Base-by-base conservation (phyloP, 2,113 vertebrate species). In the Rhinoptilus africanus region DNA sequence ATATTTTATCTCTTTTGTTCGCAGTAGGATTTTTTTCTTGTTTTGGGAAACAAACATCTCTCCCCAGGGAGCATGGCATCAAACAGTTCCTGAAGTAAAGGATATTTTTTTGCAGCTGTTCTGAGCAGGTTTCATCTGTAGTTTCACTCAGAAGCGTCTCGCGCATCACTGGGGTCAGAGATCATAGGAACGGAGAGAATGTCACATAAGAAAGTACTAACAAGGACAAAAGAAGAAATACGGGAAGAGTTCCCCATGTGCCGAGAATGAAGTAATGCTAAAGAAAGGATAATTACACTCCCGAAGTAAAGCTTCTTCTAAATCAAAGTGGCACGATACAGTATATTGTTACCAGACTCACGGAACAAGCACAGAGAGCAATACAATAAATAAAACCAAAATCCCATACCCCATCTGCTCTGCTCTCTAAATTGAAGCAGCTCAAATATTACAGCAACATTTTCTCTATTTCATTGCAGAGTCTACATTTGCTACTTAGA, bases 1-100 rank as follows among this genome's bases (percentile, higher is more conserved):
- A 89, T 94, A 91, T 95, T 94, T 93, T 96, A 64, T 47, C 68
- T 72, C 87, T 74, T 96, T 83, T 94, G 83, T 93, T 95, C 12
- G 0, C 59, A 88, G 74, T 11, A 80, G 62, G 63, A 74, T n/a
- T 85, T 89, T 90, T 86, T 51, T 13, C 78, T 92, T 77, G 62
- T 86, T 93, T 69, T 76, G 64, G 74, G 81, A 88, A 95, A 82
- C 80, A 94, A 95, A 94, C 0, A 60, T 76, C 74, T 92, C 83
- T 72, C 95, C 93, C 80, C 26, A 37, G 74, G 89, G 83, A 81
- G 50, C 20, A 68, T 5, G 22, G 69, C 83, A 93, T 85, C 89
- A 87, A 96, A 85, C 68, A 94, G 78, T 43, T 96, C 85, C 81
- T 54, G 77, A 71, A 97, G 86, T 78, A 92, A 89, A 89, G 19